Conservation (phyloP, 92 coral and sea anemone species). For the Porites divaricata region DNA sequence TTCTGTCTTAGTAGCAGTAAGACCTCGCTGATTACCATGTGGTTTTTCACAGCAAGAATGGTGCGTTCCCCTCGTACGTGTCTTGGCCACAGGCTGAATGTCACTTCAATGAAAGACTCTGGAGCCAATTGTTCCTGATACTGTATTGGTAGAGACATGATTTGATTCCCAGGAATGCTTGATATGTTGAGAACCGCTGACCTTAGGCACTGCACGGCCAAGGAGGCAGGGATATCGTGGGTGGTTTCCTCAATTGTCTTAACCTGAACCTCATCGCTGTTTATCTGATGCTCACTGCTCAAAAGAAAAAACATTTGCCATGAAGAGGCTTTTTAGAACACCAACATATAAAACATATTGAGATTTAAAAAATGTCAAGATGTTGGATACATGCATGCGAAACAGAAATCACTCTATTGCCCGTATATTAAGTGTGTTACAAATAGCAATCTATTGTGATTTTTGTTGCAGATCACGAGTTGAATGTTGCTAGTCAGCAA, state of each 20-base stretch:
- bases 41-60: constrained; percentile 26
- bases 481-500: no score
- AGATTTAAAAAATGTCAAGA: no score
- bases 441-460: no score
- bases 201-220: constrained; percentile 58
- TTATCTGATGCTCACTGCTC: neutral
- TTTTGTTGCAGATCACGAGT: no score
- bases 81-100: constrained; percentile 58
- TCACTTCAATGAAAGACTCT: constrained; percentile 29
- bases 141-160: constrained; percentile 44
- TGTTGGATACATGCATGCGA: no score
- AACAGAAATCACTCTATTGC: no score
- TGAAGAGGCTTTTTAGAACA: neutral
- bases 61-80: constrained; percentile 8
- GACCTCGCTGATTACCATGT: constrained; percentile 52
- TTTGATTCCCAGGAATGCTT: constrained; percentile 9
- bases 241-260: neutral
- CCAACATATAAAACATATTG: no score
- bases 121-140: constrained; percentile 30
- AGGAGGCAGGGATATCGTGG: constrained; percentile 36
- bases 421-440: no score
- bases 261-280: neutral
- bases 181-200: constrained; percentile 45
- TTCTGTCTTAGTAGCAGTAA: constrained; percentile 37
- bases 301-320: neutral